Conservation (phyloP, 2,888 invertebrate species). For the Parnassius apollo region DNA sequence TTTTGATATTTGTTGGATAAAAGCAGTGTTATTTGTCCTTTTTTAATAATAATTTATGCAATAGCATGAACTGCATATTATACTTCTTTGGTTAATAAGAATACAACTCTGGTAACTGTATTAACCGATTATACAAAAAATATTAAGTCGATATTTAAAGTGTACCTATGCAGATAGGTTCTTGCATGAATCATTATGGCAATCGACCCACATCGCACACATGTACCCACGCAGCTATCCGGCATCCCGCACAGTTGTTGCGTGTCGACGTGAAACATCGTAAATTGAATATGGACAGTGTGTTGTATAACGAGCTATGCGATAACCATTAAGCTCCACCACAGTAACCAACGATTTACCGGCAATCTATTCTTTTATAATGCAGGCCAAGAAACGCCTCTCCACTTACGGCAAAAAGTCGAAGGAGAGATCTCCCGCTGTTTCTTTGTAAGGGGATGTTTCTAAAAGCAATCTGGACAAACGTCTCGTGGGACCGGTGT, state of each 20-base stretch:
- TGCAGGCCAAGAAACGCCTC: slow-evolving; percentile 70
- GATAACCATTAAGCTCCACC: slow-evolving; percentile 70
- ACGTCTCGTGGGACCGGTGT: slow-evolving; percentile 69
- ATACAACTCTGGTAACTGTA: background rate
- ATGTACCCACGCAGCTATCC: slow-evolving; percentile 58
- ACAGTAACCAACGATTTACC: slow-evolving; percentile 77
- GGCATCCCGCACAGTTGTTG: slow-evolving; percentile 66
- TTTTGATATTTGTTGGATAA: no score
- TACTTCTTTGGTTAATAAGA: no score
- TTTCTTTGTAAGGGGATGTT: slow-evolving; percentile 62
- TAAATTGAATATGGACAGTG: slow-evolving; percentile 70
- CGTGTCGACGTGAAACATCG: slow-evolving; percentile 64
- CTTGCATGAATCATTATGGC: slow-evolving; percentile 54
- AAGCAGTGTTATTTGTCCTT: no score
- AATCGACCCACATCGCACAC: slow-evolving; percentile 64
- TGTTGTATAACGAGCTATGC: slow-evolving; percentile 56
- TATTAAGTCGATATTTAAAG: background rate
- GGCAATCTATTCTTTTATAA: slow-evolving; percentile 78
- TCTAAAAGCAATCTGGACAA: slow-evolving; percentile 71
- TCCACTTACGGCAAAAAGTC: slow-evolving; percentile 77
- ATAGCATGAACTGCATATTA: no score
- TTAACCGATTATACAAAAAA: background rate
- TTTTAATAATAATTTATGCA: no score
- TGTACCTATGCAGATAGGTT: slow-evolving; percentile 32
- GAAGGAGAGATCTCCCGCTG: slow-evolving; percentile 73